Conservation (phyloP, 2,888 invertebrate species). For the Thecocarcelia acutangulata region DNA sequence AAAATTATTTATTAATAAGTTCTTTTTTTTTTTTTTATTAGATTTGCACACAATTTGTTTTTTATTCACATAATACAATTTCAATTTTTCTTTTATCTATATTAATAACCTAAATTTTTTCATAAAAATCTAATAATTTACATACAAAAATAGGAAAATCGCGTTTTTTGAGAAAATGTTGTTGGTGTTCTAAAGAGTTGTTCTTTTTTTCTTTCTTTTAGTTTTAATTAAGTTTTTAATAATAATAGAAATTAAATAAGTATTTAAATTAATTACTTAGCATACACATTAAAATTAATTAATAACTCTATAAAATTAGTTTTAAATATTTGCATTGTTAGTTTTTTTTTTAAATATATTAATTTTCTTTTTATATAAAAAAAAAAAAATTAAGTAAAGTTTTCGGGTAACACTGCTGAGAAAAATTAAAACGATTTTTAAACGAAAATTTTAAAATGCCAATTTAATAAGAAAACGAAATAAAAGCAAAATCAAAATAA, state of each 20-base stretch:
- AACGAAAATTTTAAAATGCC: not conserved
- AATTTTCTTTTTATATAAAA: not conserved
- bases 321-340: slow-evolving; percentile 61
- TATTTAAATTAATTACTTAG: slow-evolving; percentile 57
- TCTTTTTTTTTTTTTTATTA: slow-evolving; percentile 50
- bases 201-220: slow-evolving; percentile 17
- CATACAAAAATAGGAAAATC: slow-evolving; percentile 63
- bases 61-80: slow-evolving; percentile 58
- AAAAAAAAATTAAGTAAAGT: slow-evolving; percentile 42
- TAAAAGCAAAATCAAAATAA: slow-evolving; percentile 52
- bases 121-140: slow-evolving; percentile 56
- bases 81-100: slow-evolving; percentile 15
- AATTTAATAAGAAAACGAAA: not conserved
- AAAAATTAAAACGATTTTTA: not conserved
- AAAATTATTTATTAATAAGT: slow-evolving; percentile 57
- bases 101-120: slow-evolving; percentile 2
- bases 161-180: slow-evolving; percentile 57
- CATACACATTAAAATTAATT: slow-evolving; percentile 53
- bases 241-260: slow-evolving; percentile 49
- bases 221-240: slow-evolving; percentile 23
- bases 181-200: slow-evolving; percentile 29
- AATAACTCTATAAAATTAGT: slow-evolving; percentile 30
- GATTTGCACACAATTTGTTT: slow-evolving; percentile 26
- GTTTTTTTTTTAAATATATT: slow-evolving; percentile 4
- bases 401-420: slow-evolving; percentile 39